phyloP scores from a whole-genome alignment of 2,797 vertebrate species.

The Falco cherrug region DNA sequence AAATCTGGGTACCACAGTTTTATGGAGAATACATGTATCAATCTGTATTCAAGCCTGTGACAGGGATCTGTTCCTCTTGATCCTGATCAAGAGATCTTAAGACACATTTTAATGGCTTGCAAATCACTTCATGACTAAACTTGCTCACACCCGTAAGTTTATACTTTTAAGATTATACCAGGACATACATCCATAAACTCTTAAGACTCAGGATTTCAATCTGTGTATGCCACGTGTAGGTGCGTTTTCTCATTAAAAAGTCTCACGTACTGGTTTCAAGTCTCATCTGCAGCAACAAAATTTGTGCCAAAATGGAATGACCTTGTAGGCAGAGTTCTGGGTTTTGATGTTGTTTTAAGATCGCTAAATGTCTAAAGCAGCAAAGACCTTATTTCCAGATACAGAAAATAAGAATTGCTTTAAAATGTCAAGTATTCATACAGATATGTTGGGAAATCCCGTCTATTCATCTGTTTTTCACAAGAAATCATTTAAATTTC shows the following conservation, averaged over 20 bases:
- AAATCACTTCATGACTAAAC: background rate
- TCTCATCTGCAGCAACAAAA: background rate
- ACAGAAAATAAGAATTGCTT: background rate
- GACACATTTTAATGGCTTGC: background rate
- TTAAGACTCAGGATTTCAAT: background rate
- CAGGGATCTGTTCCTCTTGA: background rate
- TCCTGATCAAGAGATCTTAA: background rate
- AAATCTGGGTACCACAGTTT: background rate
- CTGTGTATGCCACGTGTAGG: rapidly evolving
- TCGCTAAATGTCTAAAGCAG: background rate
- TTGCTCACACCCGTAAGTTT: background rate
- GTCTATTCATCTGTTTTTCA: background rate
- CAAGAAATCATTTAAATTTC: background rate
- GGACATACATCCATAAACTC: background rate
- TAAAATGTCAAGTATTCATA: background rate
- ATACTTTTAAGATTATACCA: background rate
- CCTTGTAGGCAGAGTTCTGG: background rate
- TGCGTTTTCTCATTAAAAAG: background rate
- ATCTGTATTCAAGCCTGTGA: background rate
- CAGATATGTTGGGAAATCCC: background rate
- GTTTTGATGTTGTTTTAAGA: background rate
- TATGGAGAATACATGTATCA: rapidly evolving
- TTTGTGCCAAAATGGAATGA: background rate
- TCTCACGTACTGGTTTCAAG: background rate
- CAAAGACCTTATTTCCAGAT: background rate